These are phyloP conservation scores for Otolemur crassicaudatus DNA, from an alignment of 2,797 vertebrate species.

Conservation along the genomic window DNA sequence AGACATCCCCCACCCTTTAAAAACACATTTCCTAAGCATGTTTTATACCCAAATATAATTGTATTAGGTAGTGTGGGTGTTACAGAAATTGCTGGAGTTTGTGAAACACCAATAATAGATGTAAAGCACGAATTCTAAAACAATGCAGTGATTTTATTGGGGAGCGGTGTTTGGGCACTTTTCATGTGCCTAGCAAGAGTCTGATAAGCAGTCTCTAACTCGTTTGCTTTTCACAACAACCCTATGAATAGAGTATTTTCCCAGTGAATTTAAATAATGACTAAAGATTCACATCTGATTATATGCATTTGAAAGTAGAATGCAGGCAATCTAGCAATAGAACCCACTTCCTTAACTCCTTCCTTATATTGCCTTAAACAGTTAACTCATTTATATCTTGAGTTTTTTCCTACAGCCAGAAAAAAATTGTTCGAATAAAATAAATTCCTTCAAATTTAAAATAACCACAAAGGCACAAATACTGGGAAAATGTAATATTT, in stretches of 20 bases:
- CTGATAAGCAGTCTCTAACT: slow-evolving; percentile 45
- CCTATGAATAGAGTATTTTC: neutral
- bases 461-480: slow-evolving; percentile 29
- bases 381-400: slow-evolving; percentile 1
- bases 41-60: slow-evolving; percentile 53
- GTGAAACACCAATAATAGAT: slow-evolving; percentile 36
- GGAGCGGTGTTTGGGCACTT: neutral
- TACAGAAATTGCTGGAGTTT: slow-evolving; percentile 51
- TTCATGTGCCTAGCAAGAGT: neutral
- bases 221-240: slow-evolving; percentile 12
- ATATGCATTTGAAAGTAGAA: slow-evolving; percentile 37
- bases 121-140: slow-evolving; percentile 63
- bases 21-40: slow-evolving; percentile 45
- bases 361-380: slow-evolving; percentile 43
- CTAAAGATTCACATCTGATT: neutral
- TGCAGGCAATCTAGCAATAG: neutral
- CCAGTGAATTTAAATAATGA: slow-evolving; percentile 50
- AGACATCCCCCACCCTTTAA: neutral
- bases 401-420: neutral
- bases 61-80: slow-evolving; percentile 52
- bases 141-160: neutral
- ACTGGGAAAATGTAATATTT: neutral
- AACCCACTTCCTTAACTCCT: neutral
- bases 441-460: slow-evolving; percentile 51
- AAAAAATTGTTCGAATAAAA: slow-evolving; percentile 33